A percentile compares a stretch with the other conserved stretches of the same genome.
These are phyloP conservation scores for Cavia aperea DNA, from an alignment of 2,113 vertebrate genomes.

Conservation along the genomic window DNA sequence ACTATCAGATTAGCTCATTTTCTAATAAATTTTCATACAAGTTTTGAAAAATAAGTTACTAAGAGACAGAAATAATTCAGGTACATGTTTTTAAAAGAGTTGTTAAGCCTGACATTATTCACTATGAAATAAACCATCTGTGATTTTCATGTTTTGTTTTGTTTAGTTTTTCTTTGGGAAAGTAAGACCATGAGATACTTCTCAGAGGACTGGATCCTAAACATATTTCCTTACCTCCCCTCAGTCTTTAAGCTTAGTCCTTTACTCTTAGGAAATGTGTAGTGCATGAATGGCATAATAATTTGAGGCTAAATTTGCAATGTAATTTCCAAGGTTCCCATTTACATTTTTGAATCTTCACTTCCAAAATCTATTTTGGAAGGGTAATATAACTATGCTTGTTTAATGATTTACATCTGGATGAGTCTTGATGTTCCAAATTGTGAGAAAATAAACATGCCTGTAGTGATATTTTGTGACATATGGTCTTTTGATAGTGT, in stretches of 20 bases:
- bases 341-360: constrained; percentile 35
- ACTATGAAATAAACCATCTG: not conserved
- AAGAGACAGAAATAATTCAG: not conserved
- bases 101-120: constrained; percentile 1
- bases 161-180: not conserved
- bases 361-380: constrained; percentile 29
- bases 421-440: constrained; percentile 24
- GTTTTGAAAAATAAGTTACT: constrained; percentile 21
- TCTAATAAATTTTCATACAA: not conserved
- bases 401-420: not conserved
- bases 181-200: not conserved
- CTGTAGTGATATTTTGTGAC: not conserved
- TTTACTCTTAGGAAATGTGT: not conserved
- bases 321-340: constrained; percentile 12
- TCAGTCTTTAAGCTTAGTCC: not conserved
- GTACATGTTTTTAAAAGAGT: constrained; percentile 26
- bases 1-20: not conserved
- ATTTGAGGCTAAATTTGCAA: not conserved
- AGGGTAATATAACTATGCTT: constrained; percentile 16
- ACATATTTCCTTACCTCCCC: not conserved
- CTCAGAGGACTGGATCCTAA: not conserved
- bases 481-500: not conserved
- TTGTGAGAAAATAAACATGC: not conserved
- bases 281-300: constrained; percentile 21
- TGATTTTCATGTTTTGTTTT: not conserved